Evolutionary conservation across 1,140 invertebrate species (phyloP), one percentile per base, ranked within the genome.

Genomic region (Bombus soroeensis): DNA sequence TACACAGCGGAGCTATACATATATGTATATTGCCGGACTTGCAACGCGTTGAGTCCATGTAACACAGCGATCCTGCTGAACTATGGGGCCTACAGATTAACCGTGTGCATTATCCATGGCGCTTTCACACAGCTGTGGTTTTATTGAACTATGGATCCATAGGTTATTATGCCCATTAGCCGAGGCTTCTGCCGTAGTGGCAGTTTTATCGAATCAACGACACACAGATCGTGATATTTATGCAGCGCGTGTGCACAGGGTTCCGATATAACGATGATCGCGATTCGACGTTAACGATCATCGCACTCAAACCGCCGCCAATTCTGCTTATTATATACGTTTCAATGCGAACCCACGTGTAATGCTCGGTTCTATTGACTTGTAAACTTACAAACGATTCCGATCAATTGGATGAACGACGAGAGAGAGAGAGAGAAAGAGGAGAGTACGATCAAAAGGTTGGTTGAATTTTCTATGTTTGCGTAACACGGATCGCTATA

Each of bases 111-210:
- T 66, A 66, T n/a, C 64, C 64, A n/a, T 53, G 64, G 64, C n/a
- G n/a, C 64, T 66, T 18, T 15, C 13, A 66, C 64, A 66, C 64
- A 66, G 64, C 64, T 66, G 64, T 32, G 64, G 64, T 66, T 66
- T 66, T 66, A 32, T 66, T 66, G 15, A 66, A 32, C 64, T 66
- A 66, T 34, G 64, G 64, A 66, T 66, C 64, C 64, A 32, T 66
- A 66, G 64, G 32, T 66, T 66, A 66, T 66, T 66, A 66, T 66
- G n/a, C 64, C 64, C 64, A 66, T 66, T 66, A 66, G n/a, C 64
- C n/a, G n/a, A 18, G 64, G 64, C 15, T 32, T 32, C 64, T 15
- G 15, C n/a, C n/a, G 6, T 18, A n/a, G 13, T 18, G n/a, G 64
- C 64, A 66, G 64, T 66, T 66, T 66, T 66, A 66, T 66, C 62